Percentiles rank a stretch among this genome's conserved stretches.
phyloP scores from a whole-genome alignment of 1,140 invertebrate genomes.

The Drosophila asahinai region DNA sequence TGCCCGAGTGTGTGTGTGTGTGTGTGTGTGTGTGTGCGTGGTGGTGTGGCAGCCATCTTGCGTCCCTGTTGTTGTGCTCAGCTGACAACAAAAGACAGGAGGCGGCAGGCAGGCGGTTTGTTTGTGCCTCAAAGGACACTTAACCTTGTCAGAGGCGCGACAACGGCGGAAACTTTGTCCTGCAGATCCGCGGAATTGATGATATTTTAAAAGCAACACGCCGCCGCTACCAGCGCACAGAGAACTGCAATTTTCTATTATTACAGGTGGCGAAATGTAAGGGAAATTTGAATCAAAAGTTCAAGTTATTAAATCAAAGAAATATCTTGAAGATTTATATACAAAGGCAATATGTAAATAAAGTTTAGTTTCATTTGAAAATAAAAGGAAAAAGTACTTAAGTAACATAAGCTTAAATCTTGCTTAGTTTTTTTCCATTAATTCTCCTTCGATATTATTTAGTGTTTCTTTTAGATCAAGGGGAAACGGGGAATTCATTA shows the following conservation, averaged over 20 bases:
- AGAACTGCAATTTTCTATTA: not conserved
- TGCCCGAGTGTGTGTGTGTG: not conserved
- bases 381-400: too few species aligned
- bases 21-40: slow-evolving; percentile 6
- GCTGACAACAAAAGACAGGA: slow-evolving; percentile 58
- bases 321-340: too few species aligned
- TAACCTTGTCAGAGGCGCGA: slow-evolving; percentile 53
- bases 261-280: not conserved
- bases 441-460: too few species aligned
- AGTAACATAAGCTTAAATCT: too few species aligned
- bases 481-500: too few species aligned
- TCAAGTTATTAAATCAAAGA: not conserved
- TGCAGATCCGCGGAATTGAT: slow-evolving; percentile 31
- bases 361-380: too few species aligned
- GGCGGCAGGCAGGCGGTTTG: slow-evolving; percentile 37
- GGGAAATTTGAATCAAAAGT: not conserved
- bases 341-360: too few species aligned
- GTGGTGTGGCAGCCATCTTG: slow-evolving; percentile 42
- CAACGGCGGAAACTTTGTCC: slow-evolving; percentile 28
- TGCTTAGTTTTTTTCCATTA: too few species aligned
- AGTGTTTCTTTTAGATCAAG: too few species aligned
- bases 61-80: slow-evolving; percentile 37
- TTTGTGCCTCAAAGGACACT: slow-evolving; percentile 53
- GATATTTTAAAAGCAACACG: slow-evolving; percentile 26
- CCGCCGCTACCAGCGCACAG: not conserved